Conservation (phyloP, 2,797 vertebrate genomes). For the Falco peregrinus region DNA sequence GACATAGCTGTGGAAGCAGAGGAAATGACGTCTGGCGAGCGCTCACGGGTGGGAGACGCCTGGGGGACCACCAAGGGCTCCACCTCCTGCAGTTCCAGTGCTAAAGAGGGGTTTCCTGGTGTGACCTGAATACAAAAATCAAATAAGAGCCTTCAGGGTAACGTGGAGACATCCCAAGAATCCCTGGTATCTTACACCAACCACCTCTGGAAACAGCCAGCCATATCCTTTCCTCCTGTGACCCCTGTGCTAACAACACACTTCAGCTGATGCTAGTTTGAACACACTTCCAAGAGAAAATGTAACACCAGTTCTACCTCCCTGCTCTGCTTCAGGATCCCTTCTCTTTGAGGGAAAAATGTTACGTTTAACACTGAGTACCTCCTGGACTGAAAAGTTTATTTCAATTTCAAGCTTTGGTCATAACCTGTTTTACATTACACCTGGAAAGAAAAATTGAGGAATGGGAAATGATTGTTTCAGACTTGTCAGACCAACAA, state of each 20-base stretch:
- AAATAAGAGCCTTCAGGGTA: neutral
- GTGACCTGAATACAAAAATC: slow-evolving; percentile 47
- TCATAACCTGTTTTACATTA: neutral
- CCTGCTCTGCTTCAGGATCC: neutral
- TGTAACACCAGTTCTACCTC: neutral
- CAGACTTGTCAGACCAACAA: neutral
- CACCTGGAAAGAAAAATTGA: neutral
- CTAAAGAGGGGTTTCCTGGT: slow-evolving; percentile 77
- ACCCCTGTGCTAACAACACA: neutral
- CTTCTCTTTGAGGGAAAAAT: neutral
- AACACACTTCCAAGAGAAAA: neutral
- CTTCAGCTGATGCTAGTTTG: neutral
- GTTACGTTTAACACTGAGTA: neutral
- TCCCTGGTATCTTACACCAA: neutral
- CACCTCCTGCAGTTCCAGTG: slow-evolving; percentile 85
- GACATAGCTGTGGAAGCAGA: slow-evolving; percentile 96
- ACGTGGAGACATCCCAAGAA: neutral
- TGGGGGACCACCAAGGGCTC: slow-evolving; percentile 87
- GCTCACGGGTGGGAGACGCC: slow-evolving; percentile 90
- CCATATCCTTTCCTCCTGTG: neutral
- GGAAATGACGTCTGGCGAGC: slow-evolving; percentile 97
- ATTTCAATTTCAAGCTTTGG: neutral
- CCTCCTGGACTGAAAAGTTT: neutral
- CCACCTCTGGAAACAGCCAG: neutral
- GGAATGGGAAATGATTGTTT: neutral